Evolutionary conservation across 2,888 invertebrate genomes (phyloP).

Genomic region (Parnassius apollo): DNA sequence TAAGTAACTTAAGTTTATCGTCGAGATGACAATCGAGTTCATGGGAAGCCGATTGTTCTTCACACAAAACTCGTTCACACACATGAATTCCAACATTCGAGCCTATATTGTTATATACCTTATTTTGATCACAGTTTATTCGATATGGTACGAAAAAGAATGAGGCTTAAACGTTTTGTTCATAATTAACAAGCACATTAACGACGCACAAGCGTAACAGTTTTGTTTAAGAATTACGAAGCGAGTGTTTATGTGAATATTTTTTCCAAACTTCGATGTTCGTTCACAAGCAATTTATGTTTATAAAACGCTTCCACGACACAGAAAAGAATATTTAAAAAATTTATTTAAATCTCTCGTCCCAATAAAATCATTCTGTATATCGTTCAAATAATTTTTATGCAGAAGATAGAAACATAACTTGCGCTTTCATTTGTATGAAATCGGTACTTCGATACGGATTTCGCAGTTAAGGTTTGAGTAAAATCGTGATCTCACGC

Average conservation of each 20-base stretch:
- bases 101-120: conserved; percentile 47
- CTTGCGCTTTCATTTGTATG: conserved; percentile 51
- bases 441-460: conserved; percentile 38
- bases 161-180: conserved; percentile 5
- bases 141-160: conserved; percentile 36
- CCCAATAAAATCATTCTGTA: too few species aligned
- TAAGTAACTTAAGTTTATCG: conserved; percentile 67
- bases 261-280: too few species aligned
- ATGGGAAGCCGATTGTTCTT: conserved; percentile 65
- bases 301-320: too few species aligned
- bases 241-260: too few species aligned
- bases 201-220: too few species aligned
- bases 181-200: conserved; percentile 2
- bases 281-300: too few species aligned
- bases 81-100: conserved; percentile 63
- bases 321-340: too few species aligned
- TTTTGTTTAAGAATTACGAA: too few species aligned
- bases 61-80: conserved; percentile 58
- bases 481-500: conserved; percentile 65
- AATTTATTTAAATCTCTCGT: too few species aligned
- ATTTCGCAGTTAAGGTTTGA: conserved; percentile 28
- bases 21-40: conserved; percentile 68
- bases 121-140: conserved; percentile 58
- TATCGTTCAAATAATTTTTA: conserved; percentile 27
- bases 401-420: conserved; percentile 46